Evolutionary conservation across 2,113 vertebrate genomes (phyloP).

Genomic region (Sylvietta virens): DNA sequence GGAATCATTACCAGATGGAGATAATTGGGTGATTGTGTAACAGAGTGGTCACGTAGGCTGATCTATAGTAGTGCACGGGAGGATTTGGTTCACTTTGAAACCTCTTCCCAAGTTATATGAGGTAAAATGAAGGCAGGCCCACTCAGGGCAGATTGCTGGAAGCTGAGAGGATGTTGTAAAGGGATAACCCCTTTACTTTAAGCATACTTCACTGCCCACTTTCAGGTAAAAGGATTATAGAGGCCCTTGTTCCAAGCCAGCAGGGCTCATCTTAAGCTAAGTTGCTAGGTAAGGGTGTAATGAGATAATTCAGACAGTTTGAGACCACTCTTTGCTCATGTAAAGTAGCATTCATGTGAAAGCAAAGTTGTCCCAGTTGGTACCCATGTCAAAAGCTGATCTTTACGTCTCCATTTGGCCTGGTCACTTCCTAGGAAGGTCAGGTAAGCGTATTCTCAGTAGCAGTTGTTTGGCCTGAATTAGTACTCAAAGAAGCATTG

Average conservation of each 20-base stretch:
- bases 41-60: background rate
- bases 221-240: background rate
- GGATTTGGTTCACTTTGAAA: background rate
- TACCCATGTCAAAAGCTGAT: background rate
- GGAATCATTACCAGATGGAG: background rate
- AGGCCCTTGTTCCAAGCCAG: background rate
- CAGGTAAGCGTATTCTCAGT: background rate
- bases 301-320: background rate
- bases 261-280: background rate
- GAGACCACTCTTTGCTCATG: background rate
- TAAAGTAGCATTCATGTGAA: background rate
- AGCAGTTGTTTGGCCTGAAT: constrained; percentile 25
- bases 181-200: background rate
- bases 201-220: background rate
- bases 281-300: background rate
- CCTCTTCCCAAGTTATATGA: background rate
- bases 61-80: background rate
- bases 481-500: constrained; percentile 9
- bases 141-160: background rate
- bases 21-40: background rate
- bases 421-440: background rate
- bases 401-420: background rate
- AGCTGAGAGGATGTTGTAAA: background rate
- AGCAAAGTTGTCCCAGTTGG: background rate
- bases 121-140: background rate